These are phyloP conservation scores for Zhuqinia jingwanae DNA, from an alignment of 2,888 invertebrate species.

Conservation along the genomic window DNA sequence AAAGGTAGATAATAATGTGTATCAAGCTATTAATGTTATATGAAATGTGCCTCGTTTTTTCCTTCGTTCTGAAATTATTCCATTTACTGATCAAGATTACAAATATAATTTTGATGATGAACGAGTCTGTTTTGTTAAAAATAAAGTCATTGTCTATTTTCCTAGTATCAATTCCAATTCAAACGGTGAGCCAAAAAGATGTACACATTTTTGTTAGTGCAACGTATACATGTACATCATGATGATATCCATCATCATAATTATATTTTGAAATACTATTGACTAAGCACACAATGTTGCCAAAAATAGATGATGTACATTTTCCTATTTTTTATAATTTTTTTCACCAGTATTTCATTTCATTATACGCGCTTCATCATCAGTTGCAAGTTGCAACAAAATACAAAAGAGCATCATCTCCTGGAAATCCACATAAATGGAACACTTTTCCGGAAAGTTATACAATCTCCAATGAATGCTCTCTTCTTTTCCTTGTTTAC, in stretches of 20 bases:
- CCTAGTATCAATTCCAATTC: neutral
- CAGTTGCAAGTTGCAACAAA: no score
- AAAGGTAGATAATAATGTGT: neutral
- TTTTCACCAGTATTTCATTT: neutral
- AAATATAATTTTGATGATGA: slow-evolving; percentile 29
- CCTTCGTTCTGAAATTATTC: no score
- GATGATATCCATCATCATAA: no score
- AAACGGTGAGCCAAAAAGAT: no score
- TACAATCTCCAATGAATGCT: neutral
- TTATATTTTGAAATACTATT: no score
- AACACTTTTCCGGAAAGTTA: slow-evolving; percentile 10
- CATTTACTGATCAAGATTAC: neutral
- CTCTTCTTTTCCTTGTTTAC: neutral
- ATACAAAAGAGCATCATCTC: no score
- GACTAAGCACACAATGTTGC: no score
- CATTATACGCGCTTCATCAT: neutral
- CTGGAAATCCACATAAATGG: no score
- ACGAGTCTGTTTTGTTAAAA: slow-evolving; percentile 19
- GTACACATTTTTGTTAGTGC: no score
- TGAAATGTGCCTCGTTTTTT: neutral
- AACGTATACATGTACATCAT: no score
- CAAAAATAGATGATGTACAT: neutral
- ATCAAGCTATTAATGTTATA: neutral
- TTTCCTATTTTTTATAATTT: neutral
- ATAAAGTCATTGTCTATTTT: neutral